These are phyloP conservation scores for Zaprionus ghesquierei DNA, from an alignment of 1,140 invertebrate genomes.

Conservation along the genomic window DNA sequence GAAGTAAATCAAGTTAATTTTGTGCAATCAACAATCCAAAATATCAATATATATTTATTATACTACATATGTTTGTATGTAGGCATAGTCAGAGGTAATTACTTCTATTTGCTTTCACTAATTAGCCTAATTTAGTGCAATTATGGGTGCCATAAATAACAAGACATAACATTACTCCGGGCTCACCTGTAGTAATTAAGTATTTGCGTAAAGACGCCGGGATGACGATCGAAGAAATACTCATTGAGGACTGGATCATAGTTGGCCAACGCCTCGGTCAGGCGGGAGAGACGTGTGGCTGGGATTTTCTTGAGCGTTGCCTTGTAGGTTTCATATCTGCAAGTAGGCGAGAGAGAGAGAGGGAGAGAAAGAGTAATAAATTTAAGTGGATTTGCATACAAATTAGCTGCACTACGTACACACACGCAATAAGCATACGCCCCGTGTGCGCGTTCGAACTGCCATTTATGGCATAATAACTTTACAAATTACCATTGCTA, in stretches of 20 bases:
- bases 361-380: slow-evolving; percentile 33
- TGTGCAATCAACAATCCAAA: neutral
- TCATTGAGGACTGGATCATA: slow-evolving; percentile 98
- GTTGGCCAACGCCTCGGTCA: slow-evolving; percentile 95
- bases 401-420: slow-evolving; percentile 47
- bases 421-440: slow-evolving; percentile 29
- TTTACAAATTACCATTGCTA: slow-evolving; percentile 65
- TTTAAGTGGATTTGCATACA: slow-evolving; percentile 51
- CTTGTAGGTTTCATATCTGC: slow-evolving; percentile 97
- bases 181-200: slow-evolving; percentile 92
- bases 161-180: too few species aligned
- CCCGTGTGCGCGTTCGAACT: slow-evolving; percentile 33
- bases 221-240: slow-evolving; percentile 99
- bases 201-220: slow-evolving; percentile 97
- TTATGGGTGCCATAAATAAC: slow-evolving; percentile 2
- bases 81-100: neutral
- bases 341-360: too few species aligned
- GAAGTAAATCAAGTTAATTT: too few species aligned
- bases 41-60: neutral
- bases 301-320: slow-evolving; percentile 97
- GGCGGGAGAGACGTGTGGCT: slow-evolving; percentile 93
- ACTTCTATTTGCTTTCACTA: neutral
- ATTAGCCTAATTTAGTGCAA: neutral
- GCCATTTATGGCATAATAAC: slow-evolving; percentile 50
- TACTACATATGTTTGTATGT: neutral